phyloP scores from a whole-genome alignment of 1,140 invertebrate genomes.

The Lasaia peninsularis region DNA sequence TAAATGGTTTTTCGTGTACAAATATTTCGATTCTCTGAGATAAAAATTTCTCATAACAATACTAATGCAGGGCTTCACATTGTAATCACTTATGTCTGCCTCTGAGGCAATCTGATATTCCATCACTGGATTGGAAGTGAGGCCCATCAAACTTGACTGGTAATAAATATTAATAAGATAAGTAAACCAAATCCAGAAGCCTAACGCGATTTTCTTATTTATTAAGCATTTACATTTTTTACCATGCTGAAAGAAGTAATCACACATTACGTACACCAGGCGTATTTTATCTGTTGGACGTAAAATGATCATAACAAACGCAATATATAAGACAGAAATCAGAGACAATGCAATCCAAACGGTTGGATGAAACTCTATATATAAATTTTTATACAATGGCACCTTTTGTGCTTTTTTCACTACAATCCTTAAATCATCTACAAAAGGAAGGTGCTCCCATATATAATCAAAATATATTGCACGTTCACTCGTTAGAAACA shows the following conservation, averaged over 20 bases:
- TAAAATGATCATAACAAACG: constrained; percentile 29
- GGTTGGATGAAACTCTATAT: constrained; percentile 37
- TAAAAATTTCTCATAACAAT: constrained; percentile 22
- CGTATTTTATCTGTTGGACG: constrained; percentile 31
- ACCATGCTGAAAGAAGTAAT: constrained; percentile 32
- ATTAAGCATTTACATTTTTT: constrained; percentile 20
- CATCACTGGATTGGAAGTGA: constrained; percentile 33
- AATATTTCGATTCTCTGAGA: not conserved
- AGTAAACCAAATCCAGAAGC: constrained; percentile 46
- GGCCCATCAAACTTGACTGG: constrained; percentile 39
- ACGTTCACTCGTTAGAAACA: constrained; percentile 35
- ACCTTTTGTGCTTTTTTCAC: constrained; percentile 39
- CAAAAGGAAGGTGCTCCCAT: constrained; percentile 31
- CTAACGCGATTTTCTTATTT: constrained; percentile 22
- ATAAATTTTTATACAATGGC: constrained; percentile 36
- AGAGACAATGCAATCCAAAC: constrained; percentile 45
- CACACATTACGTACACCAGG: constrained; percentile 36
- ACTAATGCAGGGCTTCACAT: constrained; percentile 38
- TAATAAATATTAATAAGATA: constrained; percentile 46
- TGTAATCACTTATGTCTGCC: constrained; percentile 29
- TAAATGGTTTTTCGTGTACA: not conserved
- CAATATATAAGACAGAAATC: constrained; percentile 30
- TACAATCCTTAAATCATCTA: constrained; percentile 38
- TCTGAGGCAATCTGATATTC: constrained; percentile 34
- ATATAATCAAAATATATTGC: constrained; percentile 38